A percentile compares a stretch with the other conserved stretches of the same genome.
Evolutionary conservation across 2,797 vertebrate species (phyloP).

Genomic region (Antennarius maculatus): DNA sequence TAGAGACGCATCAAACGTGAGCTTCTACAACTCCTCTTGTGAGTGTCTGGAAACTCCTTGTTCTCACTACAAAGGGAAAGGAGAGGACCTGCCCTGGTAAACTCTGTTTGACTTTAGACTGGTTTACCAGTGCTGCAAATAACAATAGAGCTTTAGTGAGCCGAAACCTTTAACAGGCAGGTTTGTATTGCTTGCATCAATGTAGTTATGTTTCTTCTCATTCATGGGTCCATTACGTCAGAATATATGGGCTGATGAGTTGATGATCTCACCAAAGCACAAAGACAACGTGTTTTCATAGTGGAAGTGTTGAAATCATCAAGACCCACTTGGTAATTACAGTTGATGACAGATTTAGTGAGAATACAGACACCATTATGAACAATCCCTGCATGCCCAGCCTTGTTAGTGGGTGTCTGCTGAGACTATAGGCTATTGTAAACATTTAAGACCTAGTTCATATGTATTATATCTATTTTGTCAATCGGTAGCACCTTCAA

Average conservation of each 20-base stretch:
- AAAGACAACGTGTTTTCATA: neutral
- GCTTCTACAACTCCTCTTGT: conserved; percentile 15
- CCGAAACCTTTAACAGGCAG: neutral
- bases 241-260: neutral
- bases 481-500: no score
- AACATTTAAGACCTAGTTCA: no score
- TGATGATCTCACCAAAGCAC: neutral
- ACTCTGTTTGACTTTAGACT: conserved; percentile 52
- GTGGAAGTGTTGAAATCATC: conserved; percentile 6
- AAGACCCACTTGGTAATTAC: neutral
- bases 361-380: neutral
- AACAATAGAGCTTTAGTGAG: conserved; percentile 10
- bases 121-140: conserved; percentile 1
- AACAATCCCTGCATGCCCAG: no score
- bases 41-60: conserved; percentile 48
- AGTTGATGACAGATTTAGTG: neutral
- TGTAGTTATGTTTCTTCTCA: conserved; percentile 3
- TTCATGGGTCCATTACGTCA: neutral
- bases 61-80: conserved; percentile 52
- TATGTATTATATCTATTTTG: no score
- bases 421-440: no score
- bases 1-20: conserved; percentile 60
- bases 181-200: neutral
- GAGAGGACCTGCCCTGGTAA: conserved; percentile 39
- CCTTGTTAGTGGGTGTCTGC: no score